A percentile compares a stretch with the other conserved stretches of the same genome.
phyloP scores from a whole-genome alignment of 92 coral and sea anemone species.

The Palythoa grandiflora region DNA sequence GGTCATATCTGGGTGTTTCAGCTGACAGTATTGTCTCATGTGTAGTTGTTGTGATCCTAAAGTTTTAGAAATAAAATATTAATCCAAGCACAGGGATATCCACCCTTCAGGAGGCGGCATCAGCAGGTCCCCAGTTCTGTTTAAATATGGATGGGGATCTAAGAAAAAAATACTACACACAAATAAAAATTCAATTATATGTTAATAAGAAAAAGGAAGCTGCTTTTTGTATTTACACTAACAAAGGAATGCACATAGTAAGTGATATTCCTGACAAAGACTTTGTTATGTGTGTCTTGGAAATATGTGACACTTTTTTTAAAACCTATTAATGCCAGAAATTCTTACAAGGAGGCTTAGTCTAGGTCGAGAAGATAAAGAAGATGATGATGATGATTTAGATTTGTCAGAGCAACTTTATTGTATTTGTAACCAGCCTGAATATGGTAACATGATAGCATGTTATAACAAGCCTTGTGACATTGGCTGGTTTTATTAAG shows the following conservation, averaged over 20 bases:
- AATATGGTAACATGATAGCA: constrained; percentile 58
- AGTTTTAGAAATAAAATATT: constrained; percentile 11
- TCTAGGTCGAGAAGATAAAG: background rate
- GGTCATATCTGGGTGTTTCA: constrained; percentile 42
- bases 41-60: constrained; percentile 15
- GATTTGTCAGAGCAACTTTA: background rate
- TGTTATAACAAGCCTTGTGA: constrained; percentile 66
- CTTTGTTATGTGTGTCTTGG: background rate
- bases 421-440: constrained; percentile 55
- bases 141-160: constrained; percentile 33
- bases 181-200: constrained; percentile 57
- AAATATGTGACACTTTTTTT: background rate
- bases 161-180: constrained; percentile 55
- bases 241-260: constrained; percentile 24
- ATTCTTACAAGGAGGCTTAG: constrained; percentile 57
- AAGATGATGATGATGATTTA: constrained; percentile 18
- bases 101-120: background rate
- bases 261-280: background rate
- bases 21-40: constrained; percentile 46
- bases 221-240: constrained; percentile 30
- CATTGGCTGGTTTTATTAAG: constrained; percentile 65
- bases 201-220: constrained; percentile 7
- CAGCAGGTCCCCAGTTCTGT: constrained; percentile 35
- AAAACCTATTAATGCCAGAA: constrained; percentile 51
- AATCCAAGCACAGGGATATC: constrained; percentile 38